These are phyloP conservation scores for Heptranchias perlo DNA, from an alignment of 2,113 vertebrate genomes.

Conservation along the genomic window DNA sequence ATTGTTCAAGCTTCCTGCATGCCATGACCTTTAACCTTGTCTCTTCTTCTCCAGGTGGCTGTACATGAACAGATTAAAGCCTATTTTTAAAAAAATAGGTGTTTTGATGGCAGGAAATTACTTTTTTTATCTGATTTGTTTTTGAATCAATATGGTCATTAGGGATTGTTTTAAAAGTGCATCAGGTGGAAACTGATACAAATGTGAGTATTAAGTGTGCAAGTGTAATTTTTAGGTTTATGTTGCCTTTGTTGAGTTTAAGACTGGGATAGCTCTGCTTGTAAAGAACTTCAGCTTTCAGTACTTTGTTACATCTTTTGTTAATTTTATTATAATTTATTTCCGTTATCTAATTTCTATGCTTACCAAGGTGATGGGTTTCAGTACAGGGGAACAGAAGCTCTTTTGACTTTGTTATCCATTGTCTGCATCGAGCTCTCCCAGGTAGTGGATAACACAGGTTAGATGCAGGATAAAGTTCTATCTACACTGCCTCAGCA, in stretches of 20 bases:
- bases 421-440: neutral
- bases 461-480: neutral
- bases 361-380: neutral
- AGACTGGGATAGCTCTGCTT: neutral
- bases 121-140: neutral
- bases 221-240: neutral
- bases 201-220: neutral
- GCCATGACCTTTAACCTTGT: constrained; percentile 65
- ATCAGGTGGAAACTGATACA: neutral
- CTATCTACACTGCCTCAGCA: neutral
- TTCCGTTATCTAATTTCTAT: neutral
- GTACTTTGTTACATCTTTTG: neutral
- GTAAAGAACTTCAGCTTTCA: neutral
- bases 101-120: neutral
- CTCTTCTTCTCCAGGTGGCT: constrained; percentile 73
- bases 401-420: neutral
- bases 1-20: constrained; percentile 63
- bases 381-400: neutral
- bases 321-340: neutral
- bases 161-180: neutral
- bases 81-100: neutral
- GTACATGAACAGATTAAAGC: constrained; percentile 51
- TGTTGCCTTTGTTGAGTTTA: neutral
- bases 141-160: neutral
- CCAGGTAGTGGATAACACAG: no score